Evolutionary conservation across 2,113 vertebrate genomes (phyloP).

Genomic region (Bombycilla garrulus): DNA sequence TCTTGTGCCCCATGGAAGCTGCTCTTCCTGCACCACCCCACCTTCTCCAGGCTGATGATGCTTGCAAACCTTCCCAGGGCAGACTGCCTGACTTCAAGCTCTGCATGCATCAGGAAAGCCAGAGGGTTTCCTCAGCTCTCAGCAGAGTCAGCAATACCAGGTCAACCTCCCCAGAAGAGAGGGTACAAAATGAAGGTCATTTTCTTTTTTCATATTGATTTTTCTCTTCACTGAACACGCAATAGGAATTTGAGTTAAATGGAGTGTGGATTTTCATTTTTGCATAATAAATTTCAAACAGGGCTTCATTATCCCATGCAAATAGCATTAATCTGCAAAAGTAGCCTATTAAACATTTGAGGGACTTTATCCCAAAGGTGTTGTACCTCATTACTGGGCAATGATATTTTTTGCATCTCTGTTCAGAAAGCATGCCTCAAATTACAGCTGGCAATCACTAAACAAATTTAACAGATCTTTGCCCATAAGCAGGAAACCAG

Average conservation of each 20-base stretch:
- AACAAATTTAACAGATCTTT: not conserved
- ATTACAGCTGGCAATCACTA: not conserved
- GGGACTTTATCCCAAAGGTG: not conserved
- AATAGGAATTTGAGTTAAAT: not conserved
- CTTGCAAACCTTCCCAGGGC: not conserved
- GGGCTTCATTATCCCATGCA: not conserved
- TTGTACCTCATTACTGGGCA: not conserved
- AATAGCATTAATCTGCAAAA: not conserved
- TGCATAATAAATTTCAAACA: not conserved
- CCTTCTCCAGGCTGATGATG: not conserved
- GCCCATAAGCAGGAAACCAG: not conserved
- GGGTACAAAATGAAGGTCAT: not conserved
- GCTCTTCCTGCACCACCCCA: accelerated
- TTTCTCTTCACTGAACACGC: not conserved
- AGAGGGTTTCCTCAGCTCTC: not conserved
- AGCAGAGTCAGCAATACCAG: not conserved
- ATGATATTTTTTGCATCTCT: not conserved
- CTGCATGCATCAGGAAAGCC: accelerated
- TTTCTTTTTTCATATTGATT: not conserved
- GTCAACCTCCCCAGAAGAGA: not conserved
- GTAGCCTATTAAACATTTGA: not conserved
- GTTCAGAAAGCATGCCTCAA: not conserved
- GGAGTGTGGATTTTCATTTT: not conserved
- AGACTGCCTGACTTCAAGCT: not conserved
- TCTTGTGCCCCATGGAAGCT: not conserved